A percentile compares a stretch with the other conserved stretches of the same genome.
These are phyloP conservation scores for Callithrix jacchus DNA, from an alignment of 2,113 vertebrate species.

Conservation along the genomic window DNA sequence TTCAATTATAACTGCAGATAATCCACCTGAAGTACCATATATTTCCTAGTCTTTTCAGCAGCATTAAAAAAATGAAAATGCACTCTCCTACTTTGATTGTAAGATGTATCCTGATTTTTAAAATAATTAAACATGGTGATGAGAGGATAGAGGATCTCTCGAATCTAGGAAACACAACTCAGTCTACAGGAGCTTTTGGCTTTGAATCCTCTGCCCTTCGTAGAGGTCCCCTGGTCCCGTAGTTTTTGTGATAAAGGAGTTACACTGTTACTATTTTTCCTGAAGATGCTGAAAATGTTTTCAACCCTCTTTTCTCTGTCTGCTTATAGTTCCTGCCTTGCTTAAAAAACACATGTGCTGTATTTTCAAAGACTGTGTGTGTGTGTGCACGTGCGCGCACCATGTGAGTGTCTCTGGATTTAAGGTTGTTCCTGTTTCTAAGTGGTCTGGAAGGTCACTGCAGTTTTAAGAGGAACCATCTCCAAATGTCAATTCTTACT, in stretches of 20 bases:
- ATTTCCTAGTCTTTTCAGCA: neutral
- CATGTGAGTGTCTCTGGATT: slow-evolving; percentile 42
- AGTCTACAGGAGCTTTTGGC: neutral
- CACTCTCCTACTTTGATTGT: neutral
- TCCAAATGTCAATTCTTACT: slow-evolving; percentile 32
- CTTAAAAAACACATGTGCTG: neutral
- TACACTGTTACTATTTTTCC: neutral
- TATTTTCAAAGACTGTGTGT: neutral
- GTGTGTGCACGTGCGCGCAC: fast-evolving
- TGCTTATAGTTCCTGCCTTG: neutral
- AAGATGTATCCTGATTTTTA: neutral
- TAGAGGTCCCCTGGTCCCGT: neutral
- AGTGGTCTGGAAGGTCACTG: slow-evolving; percentile 7
- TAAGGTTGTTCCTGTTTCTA: slow-evolving; percentile 44
- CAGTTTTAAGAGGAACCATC: slow-evolving; percentile 30
- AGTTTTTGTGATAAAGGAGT: neutral
- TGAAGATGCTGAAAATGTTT: slow-evolving; percentile 27
- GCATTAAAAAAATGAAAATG: neutral
- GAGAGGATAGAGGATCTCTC: neutral
- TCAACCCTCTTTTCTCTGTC: neutral
- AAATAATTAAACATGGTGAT: neutral
- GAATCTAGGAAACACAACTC: neutral
- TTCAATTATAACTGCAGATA: neutral
- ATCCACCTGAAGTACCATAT: neutral
- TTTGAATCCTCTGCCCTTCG: neutral